phyloP scores from a whole-genome alignment of 30 jellyfish, hydroid and myxozoan species.

The Turritopsis dohrnii region DNA sequence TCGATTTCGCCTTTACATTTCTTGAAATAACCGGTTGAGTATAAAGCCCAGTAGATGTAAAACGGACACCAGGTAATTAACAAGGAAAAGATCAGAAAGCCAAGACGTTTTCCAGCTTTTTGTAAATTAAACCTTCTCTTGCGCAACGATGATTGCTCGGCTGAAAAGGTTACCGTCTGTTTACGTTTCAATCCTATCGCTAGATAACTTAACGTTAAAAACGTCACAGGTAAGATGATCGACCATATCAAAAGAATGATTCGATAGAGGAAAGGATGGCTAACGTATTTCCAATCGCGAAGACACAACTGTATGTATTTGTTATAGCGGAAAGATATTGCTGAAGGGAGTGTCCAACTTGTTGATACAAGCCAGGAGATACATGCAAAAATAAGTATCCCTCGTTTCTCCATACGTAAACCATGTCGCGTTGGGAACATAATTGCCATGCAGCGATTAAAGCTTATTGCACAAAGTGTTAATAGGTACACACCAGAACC shows the following conservation, averaged over 20 bases:
- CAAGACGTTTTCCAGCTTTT: slow-evolving; percentile 78
- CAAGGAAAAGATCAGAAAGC: slow-evolving; percentile 50
- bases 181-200: slow-evolving; percentile 54
- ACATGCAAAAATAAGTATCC: slow-evolving; percentile 37
- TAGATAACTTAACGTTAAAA: slow-evolving; percentile 51
- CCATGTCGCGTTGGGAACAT: slow-evolving; percentile 60
- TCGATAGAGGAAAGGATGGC: slow-evolving; percentile 45
- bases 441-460: slow-evolving; percentile 69
- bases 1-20: slow-evolving; percentile 28
- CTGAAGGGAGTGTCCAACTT: slow-evolving; percentile 63
- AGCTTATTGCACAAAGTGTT: slow-evolving; percentile 76
- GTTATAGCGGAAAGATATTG: slow-evolving; percentile 60
- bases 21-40: slow-evolving; percentile 28
- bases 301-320: slow-evolving; percentile 33
- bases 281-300: slow-evolving; percentile 57
- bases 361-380: slow-evolving; percentile 53
- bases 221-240: slow-evolving; percentile 47
- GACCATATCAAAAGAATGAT: slow-evolving; percentile 54
- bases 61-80: slow-evolving; percentile 83
- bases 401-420: slow-evolving; percentile 51
- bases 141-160: slow-evolving; percentile 33
- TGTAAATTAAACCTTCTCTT: slow-evolving; percentile 42
- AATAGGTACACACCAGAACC: slow-evolving; percentile 78
- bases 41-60: slow-evolving; percentile 55
- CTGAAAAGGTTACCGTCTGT: slow-evolving; percentile 24